Conservation (phyloP, 2,888 invertebrate genomes). For the Mechanitis messenoides region DNA sequence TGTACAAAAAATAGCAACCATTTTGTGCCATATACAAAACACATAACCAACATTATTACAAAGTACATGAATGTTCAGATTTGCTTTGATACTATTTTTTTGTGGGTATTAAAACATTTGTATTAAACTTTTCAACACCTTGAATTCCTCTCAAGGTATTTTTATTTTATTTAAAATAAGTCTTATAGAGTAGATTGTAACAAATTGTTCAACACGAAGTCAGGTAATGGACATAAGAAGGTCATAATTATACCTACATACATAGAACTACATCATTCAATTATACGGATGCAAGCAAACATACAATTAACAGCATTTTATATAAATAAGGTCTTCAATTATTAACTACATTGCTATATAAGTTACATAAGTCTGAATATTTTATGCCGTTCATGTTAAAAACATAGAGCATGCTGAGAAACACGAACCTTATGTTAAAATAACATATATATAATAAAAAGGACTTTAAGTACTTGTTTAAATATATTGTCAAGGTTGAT, state of each 20-base stretch:
- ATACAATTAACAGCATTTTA: conserved; percentile 6
- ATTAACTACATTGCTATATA: conserved; percentile 13
- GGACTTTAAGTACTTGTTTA: too few relatives aligned
- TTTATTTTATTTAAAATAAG: too few relatives aligned
- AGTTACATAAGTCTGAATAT: conserved; percentile 10
- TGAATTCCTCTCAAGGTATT: too few relatives aligned
- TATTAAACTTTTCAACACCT: neutral
- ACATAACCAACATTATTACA: too few relatives aligned
- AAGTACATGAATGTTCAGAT: too few relatives aligned
- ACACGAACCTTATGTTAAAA: neutral
- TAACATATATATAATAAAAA: neutral
- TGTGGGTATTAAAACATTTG: too few relatives aligned
- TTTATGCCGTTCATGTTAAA: neutral
- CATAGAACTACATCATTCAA: conserved; percentile 4
- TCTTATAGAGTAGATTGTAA: neutral
- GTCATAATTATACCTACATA: conserved; percentile 4
- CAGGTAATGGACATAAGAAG: conserved; percentile 4
- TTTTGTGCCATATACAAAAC: too few relatives aligned
- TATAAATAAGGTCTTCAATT: conserved; percentile 3
- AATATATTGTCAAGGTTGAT: too few relatives aligned
- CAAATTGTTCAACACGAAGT: neutral
- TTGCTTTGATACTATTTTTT: too few relatives aligned
- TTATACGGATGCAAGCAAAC: conserved; percentile 3
- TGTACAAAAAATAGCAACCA: too few relatives aligned
- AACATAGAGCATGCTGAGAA: too few relatives aligned